phyloP scores from a whole-genome alignment of 2,113 vertebrate species.

The Lampris megalopsis region DNA sequence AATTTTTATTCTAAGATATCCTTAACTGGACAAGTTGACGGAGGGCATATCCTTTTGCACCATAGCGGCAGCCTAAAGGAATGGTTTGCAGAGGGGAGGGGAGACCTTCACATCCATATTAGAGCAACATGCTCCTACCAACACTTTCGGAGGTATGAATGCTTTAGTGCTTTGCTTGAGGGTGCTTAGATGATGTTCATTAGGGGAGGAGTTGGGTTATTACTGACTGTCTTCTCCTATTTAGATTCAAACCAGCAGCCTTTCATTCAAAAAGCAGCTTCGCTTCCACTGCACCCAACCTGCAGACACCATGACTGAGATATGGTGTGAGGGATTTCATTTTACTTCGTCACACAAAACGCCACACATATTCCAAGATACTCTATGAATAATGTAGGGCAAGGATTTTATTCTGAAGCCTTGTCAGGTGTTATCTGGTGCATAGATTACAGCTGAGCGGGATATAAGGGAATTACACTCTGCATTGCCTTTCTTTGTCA shows the following conservation, averaged over 20 bases:
- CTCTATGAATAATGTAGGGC: conserved; percentile 44
- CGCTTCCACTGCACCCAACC: neutral
- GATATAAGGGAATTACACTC: conserved; percentile 35
- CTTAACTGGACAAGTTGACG: too few species aligned
- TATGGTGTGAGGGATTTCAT: neutral
- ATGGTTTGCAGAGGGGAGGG: too few species aligned
- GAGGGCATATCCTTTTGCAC: too few species aligned
- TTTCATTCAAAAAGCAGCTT: neutral
- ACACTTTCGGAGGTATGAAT: too few species aligned
- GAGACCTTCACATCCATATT: too few species aligned
- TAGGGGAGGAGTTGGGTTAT: neutral
- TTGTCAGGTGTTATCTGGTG: conserved; percentile 38
- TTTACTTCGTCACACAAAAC: conserved; percentile 13
- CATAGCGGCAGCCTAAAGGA: too few species aligned
- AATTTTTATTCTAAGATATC: too few species aligned
- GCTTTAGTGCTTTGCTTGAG: neutral
- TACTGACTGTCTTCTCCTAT: neutral
- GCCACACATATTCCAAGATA: conserved; percentile 27
- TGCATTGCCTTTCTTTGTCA: neutral
- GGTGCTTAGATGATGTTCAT: neutral
- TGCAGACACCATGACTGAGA: neutral
- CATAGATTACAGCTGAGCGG: conserved; percentile 43
- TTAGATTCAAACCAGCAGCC: neutral
- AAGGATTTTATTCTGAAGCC: conserved; percentile 27
- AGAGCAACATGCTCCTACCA: too few species aligned